Conservation (phyloP, 1,140 invertebrate species). For the Listronotus oregonensis region DNA sequence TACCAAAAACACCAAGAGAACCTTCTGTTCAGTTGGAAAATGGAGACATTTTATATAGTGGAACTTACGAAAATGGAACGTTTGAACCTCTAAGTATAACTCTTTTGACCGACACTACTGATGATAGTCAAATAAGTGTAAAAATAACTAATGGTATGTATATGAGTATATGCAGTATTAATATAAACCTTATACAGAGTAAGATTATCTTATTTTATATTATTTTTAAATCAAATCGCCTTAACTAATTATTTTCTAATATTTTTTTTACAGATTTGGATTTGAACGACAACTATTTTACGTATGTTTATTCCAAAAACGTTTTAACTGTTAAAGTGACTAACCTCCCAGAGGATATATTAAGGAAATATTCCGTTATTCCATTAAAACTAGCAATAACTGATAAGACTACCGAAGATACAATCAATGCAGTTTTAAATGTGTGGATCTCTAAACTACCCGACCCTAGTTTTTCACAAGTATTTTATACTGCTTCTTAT, state of each 20-base stretch:
- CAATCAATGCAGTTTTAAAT: constrained; percentile 21
- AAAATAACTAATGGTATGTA: constrained; percentile 24
- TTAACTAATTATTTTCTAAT: not conserved
- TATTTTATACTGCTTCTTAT: constrained; percentile 1
- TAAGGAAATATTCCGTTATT: constrained; percentile 10
- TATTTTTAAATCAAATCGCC: no score
- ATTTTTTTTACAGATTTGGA: constrained; percentile 13
- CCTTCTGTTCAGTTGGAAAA: constrained; percentile 18
- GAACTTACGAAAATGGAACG: constrained; percentile 12
- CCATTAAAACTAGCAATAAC: constrained; percentile 24
- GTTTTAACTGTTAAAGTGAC: not conserved
- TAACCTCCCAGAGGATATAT: constrained; percentile 16
- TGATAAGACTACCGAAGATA: constrained; percentile 17
- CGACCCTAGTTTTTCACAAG: not conserved
- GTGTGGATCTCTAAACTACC: no score
- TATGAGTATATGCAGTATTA: no score
- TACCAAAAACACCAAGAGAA: constrained; percentile 23
- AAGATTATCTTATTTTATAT: no score
- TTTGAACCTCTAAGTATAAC: constrained; percentile 3
- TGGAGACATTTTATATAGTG: constrained; percentile 21
- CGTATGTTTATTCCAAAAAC: not conserved
- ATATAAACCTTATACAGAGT: no score
- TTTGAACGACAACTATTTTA: constrained; percentile 20
- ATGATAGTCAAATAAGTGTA: constrained; percentile 11
- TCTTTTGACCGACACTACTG: not conserved